A percentile compares a stretch with the other conserved stretches of the same genome.
phyloP scores from a whole-genome alignment of 2,888 invertebrate genomes.

The Polietes domitor region DNA sequence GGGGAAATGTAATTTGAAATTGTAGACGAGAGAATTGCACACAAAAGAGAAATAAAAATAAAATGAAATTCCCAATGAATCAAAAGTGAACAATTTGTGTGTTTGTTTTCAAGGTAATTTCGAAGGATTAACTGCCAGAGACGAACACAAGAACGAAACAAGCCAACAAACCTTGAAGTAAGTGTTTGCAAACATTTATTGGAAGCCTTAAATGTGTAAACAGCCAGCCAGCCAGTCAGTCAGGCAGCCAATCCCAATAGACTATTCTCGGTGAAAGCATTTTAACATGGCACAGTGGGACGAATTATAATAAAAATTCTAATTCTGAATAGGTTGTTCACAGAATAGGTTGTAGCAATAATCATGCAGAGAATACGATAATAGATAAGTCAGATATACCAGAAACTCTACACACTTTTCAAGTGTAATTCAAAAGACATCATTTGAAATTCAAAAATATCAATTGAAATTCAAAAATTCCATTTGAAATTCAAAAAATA shows the following conservation, averaged over 20 bases:
- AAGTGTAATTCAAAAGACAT: no score
- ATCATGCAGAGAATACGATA: no score
- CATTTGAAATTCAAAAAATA: no score
- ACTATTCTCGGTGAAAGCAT: not conserved
- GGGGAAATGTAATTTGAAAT: not conserved
- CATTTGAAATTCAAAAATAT: no score
- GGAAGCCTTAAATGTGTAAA: not conserved
- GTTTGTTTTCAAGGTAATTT: not conserved
- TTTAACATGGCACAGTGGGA: not conserved
- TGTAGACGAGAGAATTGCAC: not conserved
- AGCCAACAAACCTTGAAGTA: slow-evolving; percentile 3
- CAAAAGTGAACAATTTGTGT: no score
- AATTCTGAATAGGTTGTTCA: no score
- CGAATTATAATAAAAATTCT: not conserved
- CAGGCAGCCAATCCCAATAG: not conserved
- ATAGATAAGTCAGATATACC: no score
- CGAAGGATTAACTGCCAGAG: not conserved
- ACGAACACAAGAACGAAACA: not conserved
- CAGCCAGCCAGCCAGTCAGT: not conserved
- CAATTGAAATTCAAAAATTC: no score
- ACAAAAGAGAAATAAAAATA: not conserved
- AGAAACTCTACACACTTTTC: no score
- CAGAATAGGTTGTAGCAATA: no score
- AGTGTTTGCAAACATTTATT: not conserved
- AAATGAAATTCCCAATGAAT: not conserved